Evolutionary conservation across 2,888 invertebrate genomes (phyloP).

Genomic region (Acanthacorydalis orientalis): DNA sequence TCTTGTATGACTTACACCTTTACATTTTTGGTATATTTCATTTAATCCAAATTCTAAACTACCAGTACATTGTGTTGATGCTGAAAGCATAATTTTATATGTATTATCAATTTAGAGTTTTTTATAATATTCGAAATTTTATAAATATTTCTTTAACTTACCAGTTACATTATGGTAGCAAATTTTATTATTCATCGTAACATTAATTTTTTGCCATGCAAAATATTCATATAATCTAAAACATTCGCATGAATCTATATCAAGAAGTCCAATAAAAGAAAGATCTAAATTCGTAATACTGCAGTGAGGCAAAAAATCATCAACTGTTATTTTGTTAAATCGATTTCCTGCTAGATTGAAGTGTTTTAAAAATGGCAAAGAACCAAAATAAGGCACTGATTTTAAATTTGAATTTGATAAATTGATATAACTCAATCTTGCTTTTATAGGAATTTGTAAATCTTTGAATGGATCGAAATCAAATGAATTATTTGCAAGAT

Average conservation of each 20-base stretch:
- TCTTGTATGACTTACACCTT: no score
- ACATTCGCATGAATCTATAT: conserved; percentile 18
- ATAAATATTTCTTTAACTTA: no score
- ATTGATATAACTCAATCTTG: conserved; percentile 39
- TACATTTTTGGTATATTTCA: no score
- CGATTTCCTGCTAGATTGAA: conserved; percentile 47
- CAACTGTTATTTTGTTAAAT: conserved; percentile 27
- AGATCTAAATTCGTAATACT: conserved; percentile 39
- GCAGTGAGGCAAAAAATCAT: conserved; percentile 43
- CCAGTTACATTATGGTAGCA: no score
- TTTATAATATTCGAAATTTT: no score
- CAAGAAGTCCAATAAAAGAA: conserved; percentile 22
- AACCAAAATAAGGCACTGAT: conserved; percentile 40
- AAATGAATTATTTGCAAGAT: conserved; percentile 35
- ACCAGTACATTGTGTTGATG: no score
- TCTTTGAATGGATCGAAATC: conserved; percentile 14
- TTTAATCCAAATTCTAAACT: no score
- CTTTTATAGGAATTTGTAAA: conserved; percentile 35
- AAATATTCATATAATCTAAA: conserved; percentile 8
- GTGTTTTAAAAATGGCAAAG: conserved; percentile 35
- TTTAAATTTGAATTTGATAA: conserved; percentile 40
- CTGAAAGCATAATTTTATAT: no score
- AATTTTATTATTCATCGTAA: no score
- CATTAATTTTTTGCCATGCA: no score
- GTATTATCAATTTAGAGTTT: no score